These are phyloP conservation scores for Phenganax stokvisi DNA, from an alignment of 92 coral and sea anemone species.

Conservation along the genomic window DNA sequence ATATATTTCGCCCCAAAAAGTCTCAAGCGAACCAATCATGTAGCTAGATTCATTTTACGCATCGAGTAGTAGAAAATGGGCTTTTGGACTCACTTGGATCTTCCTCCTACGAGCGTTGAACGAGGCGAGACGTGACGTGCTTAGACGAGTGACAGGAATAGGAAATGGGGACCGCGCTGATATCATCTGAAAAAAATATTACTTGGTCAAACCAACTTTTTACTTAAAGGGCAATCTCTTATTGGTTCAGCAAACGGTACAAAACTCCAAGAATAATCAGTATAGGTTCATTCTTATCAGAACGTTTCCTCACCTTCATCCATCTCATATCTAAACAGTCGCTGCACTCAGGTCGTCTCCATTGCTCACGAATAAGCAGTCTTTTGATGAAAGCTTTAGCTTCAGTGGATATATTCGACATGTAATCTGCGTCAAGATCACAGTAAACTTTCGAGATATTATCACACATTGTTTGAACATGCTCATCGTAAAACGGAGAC, in stretches of 20 bases:
- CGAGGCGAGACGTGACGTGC: conserved; percentile 90
- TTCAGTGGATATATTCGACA: conserved; percentile 65
- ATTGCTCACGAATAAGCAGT: conserved; percentile 67
- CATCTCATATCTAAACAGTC: conserved; percentile 76
- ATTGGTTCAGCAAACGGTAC: too few species aligned
- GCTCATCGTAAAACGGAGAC: conserved; percentile 82
- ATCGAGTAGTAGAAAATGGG: not conserved
- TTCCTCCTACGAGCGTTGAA: conserved; percentile 86
- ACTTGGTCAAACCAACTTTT: not conserved
- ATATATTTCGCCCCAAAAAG: too few species aligned
- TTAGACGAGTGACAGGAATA: conserved; percentile 67
- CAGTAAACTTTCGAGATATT: conserved; percentile 54
- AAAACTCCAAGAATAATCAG: too few species aligned
- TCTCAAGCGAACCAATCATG: too few species aligned
- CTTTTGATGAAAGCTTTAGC: conserved; percentile 76
- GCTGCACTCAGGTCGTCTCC: conserved; percentile 81
- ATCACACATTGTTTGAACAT: conserved; percentile 65
- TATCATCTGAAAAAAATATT: conserved; percentile 58
- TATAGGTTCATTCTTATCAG: too few species aligned
- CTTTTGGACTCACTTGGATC: conserved; percentile 54
- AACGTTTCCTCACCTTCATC: conserved; percentile 58
- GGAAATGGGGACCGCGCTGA: conserved; percentile 98
- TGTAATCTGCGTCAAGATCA: conserved; percentile 64
- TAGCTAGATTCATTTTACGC: too few species aligned
- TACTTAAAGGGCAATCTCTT: too few species aligned